These are phyloP conservation scores for Holocentrus rufus DNA, from an alignment of 2,797 vertebrate species.

Conservation along the genomic window DNA sequence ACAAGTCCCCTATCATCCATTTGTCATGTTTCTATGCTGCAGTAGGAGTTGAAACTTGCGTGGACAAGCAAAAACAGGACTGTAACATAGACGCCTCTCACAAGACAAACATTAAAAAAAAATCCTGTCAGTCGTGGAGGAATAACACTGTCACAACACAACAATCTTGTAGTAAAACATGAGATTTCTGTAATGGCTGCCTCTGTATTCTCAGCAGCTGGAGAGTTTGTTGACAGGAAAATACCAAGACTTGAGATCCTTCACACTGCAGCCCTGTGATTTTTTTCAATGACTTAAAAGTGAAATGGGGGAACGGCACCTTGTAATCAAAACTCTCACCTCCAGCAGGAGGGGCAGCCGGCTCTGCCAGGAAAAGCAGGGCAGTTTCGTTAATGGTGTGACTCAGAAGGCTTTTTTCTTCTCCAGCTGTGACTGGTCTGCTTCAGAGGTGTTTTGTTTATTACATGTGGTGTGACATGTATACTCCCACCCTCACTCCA, in stretches of 20 bases:
- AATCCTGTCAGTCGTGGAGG: neutral
- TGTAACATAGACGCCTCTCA: conserved; percentile 2
- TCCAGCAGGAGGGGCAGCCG: neutral
- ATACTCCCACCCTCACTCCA: neutral
- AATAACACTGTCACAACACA: neutral
- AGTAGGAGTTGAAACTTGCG: neutral
- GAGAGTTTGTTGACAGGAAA: conserved; percentile 16
- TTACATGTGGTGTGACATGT: neutral
- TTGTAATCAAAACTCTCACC: conserved; percentile 29
- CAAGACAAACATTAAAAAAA: neutral
- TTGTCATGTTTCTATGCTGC: neutral
- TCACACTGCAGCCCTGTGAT: conserved; percentile 12
- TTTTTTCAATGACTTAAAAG: conserved; percentile 18
- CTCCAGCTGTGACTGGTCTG: neutral
- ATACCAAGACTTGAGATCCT: conserved; percentile 10
- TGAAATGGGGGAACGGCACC: neutral
- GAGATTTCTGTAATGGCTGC: neutral
- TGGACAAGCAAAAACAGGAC: conserved; percentile 2
- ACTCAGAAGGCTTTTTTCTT: neutral
- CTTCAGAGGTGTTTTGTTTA: neutral
- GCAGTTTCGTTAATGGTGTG: neutral
- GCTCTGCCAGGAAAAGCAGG: too few species aligned
- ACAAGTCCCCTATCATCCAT: neutral
- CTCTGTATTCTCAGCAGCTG: conserved; percentile 8
- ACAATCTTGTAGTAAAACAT: neutral